A percentile compares a stretch with the other conserved stretches of the same genome.
Conservation (phyloP, 1,140 invertebrate species). For the Drosophila sulfurigaster region DNA sequence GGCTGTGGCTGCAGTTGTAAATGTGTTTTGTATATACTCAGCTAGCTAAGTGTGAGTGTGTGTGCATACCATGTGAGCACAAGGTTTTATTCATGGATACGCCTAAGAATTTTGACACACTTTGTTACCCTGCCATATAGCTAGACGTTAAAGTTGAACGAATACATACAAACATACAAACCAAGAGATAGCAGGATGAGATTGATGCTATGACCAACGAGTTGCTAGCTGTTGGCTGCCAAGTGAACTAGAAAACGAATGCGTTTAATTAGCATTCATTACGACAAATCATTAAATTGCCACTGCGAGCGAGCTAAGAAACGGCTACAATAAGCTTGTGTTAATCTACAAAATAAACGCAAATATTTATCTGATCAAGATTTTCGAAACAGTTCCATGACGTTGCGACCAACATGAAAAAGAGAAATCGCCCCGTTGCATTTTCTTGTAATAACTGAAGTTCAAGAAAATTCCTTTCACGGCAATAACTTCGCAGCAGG, state of each 20-base stretch:
- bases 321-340: slow-evolving; percentile 59
- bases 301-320: slow-evolving; percentile 40
- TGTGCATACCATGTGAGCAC: slow-evolving; percentile 14
- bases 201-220: slow-evolving; percentile 3
- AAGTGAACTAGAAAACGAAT: slow-evolving; percentile 84
- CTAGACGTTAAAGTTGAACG: slow-evolving; percentile 26
- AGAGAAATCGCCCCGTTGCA: slow-evolving; percentile 45
- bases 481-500: slow-evolving; percentile 5
- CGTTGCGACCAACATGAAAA: slow-evolving; percentile 47
- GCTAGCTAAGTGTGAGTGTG: slow-evolving; percentile 25
- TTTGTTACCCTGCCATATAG: slow-evolving; percentile 51
- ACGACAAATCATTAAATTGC: slow-evolving; percentile 81
- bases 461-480: background rate
- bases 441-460: slow-evolving; percentile 30
- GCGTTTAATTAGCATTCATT: slow-evolving; percentile 84
- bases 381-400: slow-evolving; percentile 78
- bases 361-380: slow-evolving; percentile 73
- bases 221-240: slow-evolving; percentile 47
- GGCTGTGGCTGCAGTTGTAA: slow-evolving; percentile 29
- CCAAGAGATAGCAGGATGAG: slow-evolving; percentile 35
- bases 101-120: slow-evolving; percentile 78
- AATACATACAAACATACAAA: slow-evolving; percentile 36
- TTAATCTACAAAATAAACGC: slow-evolving; percentile 78
- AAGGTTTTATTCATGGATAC: slow-evolving; percentile 62
- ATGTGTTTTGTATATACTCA: slow-evolving; percentile 19